These are phyloP conservation scores for Sphaerodactylus townsendi DNA, from an alignment of 2,113 vertebrate genomes.

Conservation along the genomic window DNA sequence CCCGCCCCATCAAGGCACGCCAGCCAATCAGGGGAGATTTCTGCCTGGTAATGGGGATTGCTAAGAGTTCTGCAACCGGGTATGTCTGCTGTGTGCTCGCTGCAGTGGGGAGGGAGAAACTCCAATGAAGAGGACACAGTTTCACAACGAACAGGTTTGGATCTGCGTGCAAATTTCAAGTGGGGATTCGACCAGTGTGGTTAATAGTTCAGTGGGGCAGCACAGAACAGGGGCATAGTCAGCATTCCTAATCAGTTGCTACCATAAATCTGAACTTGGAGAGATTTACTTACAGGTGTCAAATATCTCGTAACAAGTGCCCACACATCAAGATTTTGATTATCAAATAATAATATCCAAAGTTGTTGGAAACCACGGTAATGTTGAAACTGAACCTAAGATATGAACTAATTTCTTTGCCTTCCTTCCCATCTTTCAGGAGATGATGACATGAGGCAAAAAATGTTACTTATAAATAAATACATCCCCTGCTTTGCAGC, in stretches of 20 bases:
- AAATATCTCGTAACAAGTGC: neutral
- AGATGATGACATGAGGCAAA: neutral
- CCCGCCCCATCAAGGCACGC: too few relatives aligned
- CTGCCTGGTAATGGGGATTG: too few relatives aligned
- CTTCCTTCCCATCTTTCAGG: neutral
- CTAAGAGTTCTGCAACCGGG: too few relatives aligned
- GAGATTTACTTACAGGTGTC: neutral
- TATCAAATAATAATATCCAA: neutral
- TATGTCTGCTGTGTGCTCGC: too few relatives aligned
- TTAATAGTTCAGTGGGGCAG: too few relatives aligned
- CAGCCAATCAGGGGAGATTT: too few relatives aligned
- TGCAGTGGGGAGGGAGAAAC: too few relatives aligned
- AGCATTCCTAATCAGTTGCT: neutral
- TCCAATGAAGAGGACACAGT: too few relatives aligned
- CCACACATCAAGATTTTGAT: neutral
- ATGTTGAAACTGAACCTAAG: neutral
- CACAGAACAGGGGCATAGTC: neutral
- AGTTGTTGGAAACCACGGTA: neutral
- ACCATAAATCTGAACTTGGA: neutral
- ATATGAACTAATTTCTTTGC: neutral
- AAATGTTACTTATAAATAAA: slow-evolving; percentile 57
- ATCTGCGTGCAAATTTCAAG: too few relatives aligned
- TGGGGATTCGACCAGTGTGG: too few relatives aligned
- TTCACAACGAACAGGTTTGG: too few relatives aligned
- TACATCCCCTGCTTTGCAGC: slow-evolving; percentile 29